Base-by-base conservation (phyloP, 2,888 invertebrate genomes). In the Aleiodes alternator region DNA sequence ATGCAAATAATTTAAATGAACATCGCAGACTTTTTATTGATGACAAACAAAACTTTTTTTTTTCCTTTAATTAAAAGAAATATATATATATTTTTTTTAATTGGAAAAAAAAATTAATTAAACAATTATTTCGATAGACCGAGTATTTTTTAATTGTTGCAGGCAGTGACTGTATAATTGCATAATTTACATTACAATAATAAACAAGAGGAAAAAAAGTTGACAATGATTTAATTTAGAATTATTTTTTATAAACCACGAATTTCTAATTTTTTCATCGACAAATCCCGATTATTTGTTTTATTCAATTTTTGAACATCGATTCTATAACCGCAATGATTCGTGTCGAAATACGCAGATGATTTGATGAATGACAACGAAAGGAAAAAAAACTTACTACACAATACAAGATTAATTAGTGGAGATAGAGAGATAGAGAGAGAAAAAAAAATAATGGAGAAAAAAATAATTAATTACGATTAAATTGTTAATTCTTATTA, bases 401-500 rank as follows among this genome's bases (percentile, higher is more conserved):
- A 55, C 14, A 55, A 64, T 64, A 64, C 11, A 43, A 64, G 14
- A 64, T 16, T 48, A 16, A 43, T 64, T 43, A 34, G 34, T 34
- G 64, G 48, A 77, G 43, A 8, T 69, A 76, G 71, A 81, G 74
- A 78, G 78, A 72, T 73, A 76, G 77, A 77, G 9, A 66, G 79
- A 79, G 69, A 77, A 78, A 78, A 79, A 77, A 77, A 77, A 79
- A 78, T 6, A 34, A 34, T 34, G 4, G 6, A 34, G 34, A 34
- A 75, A 78, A 75, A 79, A 56, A 71, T 68, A 73, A 69, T 80
- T 50, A 80, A 70, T 79, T 79, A 80, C 76, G 75, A 78, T 76
- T 80, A 79, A 43, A 59, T 77, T 77, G 77, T 79, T 79, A 81
- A 76, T 78, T 85, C 88, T 88, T 88, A 88, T 87, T 84, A 88